Percentiles rank a stretch among this genome's conserved stretches.
Evolutionary conservation across 2,888 invertebrate species (phyloP).

Genomic region (Phaedon cochleariae): DNA sequence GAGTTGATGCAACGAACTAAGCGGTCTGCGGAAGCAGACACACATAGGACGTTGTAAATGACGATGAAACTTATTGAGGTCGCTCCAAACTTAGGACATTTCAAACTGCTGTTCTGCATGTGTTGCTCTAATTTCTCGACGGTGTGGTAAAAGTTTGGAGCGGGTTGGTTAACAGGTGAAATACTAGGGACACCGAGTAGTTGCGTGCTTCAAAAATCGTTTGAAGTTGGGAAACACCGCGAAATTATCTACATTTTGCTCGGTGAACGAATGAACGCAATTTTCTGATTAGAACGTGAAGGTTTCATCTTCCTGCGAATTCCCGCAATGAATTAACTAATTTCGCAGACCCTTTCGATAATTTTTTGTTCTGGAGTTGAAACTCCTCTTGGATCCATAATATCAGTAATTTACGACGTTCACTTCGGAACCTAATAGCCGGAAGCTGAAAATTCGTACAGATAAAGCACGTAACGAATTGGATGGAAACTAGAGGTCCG

Average conservation of each 20-base stretch:
- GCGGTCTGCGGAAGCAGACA: conserved; percentile 23
- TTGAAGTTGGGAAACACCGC: too few relatives aligned
- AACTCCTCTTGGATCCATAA: conserved; percentile 14
- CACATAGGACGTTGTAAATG: conserved; percentile 31
- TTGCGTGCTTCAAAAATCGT: neutral
- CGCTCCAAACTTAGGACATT: conserved; percentile 24
- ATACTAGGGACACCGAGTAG: neutral
- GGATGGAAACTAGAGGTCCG: neutral
- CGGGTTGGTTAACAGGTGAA: conserved; percentile 23
- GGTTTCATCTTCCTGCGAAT: conserved; percentile 11
- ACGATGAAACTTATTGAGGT: conserved; percentile 39
- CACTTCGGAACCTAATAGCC: conserved; percentile 5
- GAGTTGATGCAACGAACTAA: conserved; percentile 24
- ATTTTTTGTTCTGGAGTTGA: conserved; percentile 9
- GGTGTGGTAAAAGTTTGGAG: conserved; percentile 23
- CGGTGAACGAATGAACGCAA: too few relatives aligned
- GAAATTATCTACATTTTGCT: too few relatives aligned
- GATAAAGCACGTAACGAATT: conserved; percentile 16
- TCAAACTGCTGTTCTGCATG: conserved; percentile 20
- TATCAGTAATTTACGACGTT: conserved; percentile 16
- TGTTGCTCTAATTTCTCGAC: conserved; percentile 34
- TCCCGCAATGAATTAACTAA: conserved; percentile 10
- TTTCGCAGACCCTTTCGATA: neutral
- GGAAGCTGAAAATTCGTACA: conserved; percentile 9
- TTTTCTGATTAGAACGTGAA: conserved; percentile 7